A percentile compares a stretch with the other conserved stretches of the same genome.
Evolutionary conservation across 1,140 invertebrate genomes (phyloP).

Genomic region (Eurosta solidaginis): DNA sequence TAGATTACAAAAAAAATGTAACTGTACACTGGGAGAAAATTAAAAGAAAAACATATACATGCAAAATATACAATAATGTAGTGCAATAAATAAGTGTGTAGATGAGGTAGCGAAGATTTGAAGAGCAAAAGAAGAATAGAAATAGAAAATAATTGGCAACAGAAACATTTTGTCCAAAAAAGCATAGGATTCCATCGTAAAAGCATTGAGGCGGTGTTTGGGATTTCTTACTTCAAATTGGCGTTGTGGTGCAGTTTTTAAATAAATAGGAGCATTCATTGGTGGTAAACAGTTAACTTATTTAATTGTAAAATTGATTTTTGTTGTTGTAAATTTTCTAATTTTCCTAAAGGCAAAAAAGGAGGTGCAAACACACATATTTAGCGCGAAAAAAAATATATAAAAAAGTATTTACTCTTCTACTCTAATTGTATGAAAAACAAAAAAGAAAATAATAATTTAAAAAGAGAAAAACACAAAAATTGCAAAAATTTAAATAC

Average conservation of each 20-base stretch:
- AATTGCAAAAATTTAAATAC: slow-evolving; percentile 2
- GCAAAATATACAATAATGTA: neutral
- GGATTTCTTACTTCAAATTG: neutral
- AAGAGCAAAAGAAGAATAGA: neutral
- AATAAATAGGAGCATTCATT: too few species aligned
- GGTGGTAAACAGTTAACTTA: neutral
- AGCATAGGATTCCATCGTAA: neutral
- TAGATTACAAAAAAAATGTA: neutral
- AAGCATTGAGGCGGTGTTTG: neutral
- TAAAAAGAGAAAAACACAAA: neutral
- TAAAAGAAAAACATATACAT: neutral
- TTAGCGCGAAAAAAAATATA: neutral
- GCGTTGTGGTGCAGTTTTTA: neutral
- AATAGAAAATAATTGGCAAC: neutral
- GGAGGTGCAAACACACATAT: neutral
- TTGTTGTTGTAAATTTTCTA: slow-evolving; percentile 6
- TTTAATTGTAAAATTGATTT: neutral
- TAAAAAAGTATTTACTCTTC: slow-evolving; percentile 5
- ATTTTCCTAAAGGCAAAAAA: neutral
- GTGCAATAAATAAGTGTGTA: neutral
- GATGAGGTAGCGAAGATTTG: neutral
- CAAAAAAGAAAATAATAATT: neutral
- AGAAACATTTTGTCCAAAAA: neutral
- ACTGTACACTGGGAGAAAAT: neutral
- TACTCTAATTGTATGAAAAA: slow-evolving; percentile 18